Evolutionary conservation across 2,888 invertebrate genomes (phyloP).

Genomic region (Hypomecis punctinalis): DNA sequence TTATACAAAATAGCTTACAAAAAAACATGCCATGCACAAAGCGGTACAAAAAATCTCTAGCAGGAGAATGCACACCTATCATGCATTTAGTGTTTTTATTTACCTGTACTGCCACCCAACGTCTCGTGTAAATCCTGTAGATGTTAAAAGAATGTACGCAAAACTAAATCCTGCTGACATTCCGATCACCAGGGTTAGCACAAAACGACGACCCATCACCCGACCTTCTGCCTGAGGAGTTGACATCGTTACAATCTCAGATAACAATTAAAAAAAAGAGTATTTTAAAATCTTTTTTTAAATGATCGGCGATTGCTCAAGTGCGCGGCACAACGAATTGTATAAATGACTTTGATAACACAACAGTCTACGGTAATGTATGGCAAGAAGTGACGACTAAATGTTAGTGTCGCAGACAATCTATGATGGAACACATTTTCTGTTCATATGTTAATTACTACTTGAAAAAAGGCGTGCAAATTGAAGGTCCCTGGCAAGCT

Average conservation of each 20-base stretch:
- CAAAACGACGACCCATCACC: slow-evolving; percentile 88
- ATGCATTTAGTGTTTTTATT: slow-evolving; percentile 57
- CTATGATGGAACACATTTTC: slow-evolving; percentile 30
- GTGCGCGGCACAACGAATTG: slow-evolving; percentile 33
- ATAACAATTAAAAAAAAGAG: slow-evolving; percentile 23
- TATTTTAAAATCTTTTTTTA: slow-evolving; percentile 26
- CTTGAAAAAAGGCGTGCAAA: slow-evolving; percentile 1
- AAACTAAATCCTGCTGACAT: slow-evolving; percentile 91
- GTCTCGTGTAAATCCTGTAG: slow-evolving; percentile 81
- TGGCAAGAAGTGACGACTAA: slow-evolving; percentile 9
- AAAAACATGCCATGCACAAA: slow-evolving; percentile 2
- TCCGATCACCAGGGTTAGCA: slow-evolving; percentile 89
- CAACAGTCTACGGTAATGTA: not conserved
- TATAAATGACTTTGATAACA: slow-evolving; percentile 8
- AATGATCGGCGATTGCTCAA: slow-evolving; percentile 34
- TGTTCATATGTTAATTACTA: slow-evolving; percentile 15
- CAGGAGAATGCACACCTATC: slow-evolving; percentile 42
- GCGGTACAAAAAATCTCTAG: slow-evolving; percentile 11
- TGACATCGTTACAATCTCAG: slow-evolving; percentile 47
- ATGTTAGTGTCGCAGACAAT: slow-evolving; percentile 2
- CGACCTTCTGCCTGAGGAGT: slow-evolving; percentile 76
- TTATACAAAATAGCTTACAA: not conserved
- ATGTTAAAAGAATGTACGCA: slow-evolving; percentile 89
- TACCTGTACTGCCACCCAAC: slow-evolving; percentile 81
- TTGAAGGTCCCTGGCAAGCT: not conserved